phyloP scores from a whole-genome alignment of 2,888 invertebrate genomes.

The Rhagonycha fulva region DNA sequence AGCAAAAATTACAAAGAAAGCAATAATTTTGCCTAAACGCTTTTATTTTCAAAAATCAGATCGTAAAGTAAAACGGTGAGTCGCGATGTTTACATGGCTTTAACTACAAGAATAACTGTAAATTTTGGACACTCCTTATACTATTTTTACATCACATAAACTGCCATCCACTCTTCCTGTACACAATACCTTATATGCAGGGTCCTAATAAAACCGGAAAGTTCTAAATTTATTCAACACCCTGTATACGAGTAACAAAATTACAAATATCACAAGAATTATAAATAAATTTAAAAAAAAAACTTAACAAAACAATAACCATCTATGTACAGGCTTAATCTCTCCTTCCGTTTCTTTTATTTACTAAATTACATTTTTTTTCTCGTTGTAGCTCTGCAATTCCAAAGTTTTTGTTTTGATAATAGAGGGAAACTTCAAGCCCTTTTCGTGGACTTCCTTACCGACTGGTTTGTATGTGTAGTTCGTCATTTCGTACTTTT shows the following conservation, averaged over 20 bases:
- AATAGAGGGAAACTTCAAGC: conserved; percentile 26
- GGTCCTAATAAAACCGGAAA: background rate
- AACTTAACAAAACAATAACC: conserved; percentile 23
- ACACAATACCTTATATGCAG: background rate
- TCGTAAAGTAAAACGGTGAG: background rate
- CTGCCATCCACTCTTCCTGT: background rate
- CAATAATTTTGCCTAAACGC: background rate
- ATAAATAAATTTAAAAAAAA: conserved; percentile 23
- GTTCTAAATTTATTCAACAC: background rate
- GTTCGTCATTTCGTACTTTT: conserved; percentile 19
- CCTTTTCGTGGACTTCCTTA: conserved; percentile 29
- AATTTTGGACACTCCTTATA: background rate
- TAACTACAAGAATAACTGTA: background rate
- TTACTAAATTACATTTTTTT: conserved; percentile 19
- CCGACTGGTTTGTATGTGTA: conserved; percentile 31
- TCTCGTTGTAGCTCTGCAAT: conserved; percentile 27
- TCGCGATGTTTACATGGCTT: background rate
- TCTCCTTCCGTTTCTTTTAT: background rate
- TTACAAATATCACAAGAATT: conserved; percentile 29
- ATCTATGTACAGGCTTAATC: background rate
- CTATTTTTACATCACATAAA: background rate
- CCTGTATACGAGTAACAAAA: background rate
- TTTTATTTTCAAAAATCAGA: background rate
- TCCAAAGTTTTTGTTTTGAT: conserved; percentile 27
- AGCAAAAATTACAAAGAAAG: background rate